Evolutionary conservation across 2,797 vertebrate species (phyloP).

Genomic region (Amniataba percoides): DNA sequence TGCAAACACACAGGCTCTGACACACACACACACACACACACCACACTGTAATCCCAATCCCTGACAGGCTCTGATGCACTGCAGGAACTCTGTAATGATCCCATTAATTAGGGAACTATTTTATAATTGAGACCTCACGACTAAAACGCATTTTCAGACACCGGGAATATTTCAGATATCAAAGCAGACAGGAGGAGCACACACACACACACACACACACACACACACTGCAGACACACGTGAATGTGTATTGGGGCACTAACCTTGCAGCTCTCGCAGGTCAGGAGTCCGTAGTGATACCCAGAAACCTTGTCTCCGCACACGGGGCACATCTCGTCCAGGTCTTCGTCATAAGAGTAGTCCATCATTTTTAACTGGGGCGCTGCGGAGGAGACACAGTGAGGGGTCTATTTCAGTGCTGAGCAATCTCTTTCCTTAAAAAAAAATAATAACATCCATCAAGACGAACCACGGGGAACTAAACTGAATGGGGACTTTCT

Average conservation of each 20-base stretch:
- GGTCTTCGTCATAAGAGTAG: slow-evolving; percentile 98
- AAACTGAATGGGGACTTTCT: slow-evolving; percentile 1
- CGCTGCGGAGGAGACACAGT: slow-evolving; percentile 82
- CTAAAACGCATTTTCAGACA: background rate
- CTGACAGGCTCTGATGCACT: slow-evolving; percentile 5
- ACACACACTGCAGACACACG: background rate
- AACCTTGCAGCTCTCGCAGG: slow-evolving; percentile 99
- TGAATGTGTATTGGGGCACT: slow-evolving; percentile 40
- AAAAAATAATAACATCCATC: slow-evolving; percentile 69
- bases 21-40: too few relatives aligned
- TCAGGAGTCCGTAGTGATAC: slow-evolving; percentile 98
- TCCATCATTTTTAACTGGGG: slow-evolving; percentile 99
- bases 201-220: background rate
- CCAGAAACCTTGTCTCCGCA: slow-evolving; percentile 99
- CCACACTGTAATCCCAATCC: background rate
- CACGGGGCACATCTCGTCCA: slow-evolving; percentile 98
- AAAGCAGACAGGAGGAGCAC: background rate
- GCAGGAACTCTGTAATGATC: slow-evolving; percentile 5
- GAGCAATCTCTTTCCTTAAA: slow-evolving; percentile 50
- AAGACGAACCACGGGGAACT: slow-evolving; percentile 40
- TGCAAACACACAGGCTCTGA: background rate
- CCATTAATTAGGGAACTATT: background rate
- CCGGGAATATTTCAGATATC: background rate
- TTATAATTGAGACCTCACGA: background rate
- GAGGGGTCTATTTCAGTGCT: slow-evolving; percentile 57